Percentiles rank a stretch among this genome's conserved stretches.
phyloP scores from a whole-genome alignment of 2,888 invertebrate species.

The Melieria picta region DNA sequence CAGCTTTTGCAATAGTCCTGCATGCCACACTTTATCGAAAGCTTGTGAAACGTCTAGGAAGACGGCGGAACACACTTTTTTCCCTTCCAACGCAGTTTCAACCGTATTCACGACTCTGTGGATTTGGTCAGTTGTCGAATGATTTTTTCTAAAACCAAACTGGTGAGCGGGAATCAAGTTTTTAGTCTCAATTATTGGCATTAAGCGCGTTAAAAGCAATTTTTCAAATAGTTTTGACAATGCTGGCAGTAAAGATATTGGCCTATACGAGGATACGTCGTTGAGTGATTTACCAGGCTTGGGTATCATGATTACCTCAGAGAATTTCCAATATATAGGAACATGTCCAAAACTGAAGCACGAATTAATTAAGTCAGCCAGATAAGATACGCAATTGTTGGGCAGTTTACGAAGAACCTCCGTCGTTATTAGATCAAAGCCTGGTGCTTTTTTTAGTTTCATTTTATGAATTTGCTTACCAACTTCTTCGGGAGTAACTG shows the following conservation, averaged over 20 bases:
- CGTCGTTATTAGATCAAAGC: constrained; percentile 6
- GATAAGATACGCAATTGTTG: background rate
- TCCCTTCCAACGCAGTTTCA: too few species aligned
- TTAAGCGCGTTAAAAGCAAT: background rate
- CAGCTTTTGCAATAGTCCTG: too few species aligned
- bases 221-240: background rate
- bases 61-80: too few species aligned
- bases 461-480: background rate
- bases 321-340: background rate
- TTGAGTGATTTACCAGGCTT: background rate
- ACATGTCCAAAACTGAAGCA: too few species aligned
- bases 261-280: background rate
- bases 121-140: too few species aligned
- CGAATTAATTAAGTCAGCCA: background rate
- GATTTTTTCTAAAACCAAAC: constrained; percentile 32
- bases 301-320: background rate
- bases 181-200: background rate
- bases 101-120: too few species aligned
- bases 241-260: background rate
- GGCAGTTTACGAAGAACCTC: constrained; percentile 5
- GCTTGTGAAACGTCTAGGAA: too few species aligned
- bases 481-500: background rate
- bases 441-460: constrained; percentile 9
- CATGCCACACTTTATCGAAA: too few species aligned
- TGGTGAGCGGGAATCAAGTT: constrained; percentile 10